Conservation (phyloP, 2,113 vertebrate species). For the Taxidea taxus region DNA sequence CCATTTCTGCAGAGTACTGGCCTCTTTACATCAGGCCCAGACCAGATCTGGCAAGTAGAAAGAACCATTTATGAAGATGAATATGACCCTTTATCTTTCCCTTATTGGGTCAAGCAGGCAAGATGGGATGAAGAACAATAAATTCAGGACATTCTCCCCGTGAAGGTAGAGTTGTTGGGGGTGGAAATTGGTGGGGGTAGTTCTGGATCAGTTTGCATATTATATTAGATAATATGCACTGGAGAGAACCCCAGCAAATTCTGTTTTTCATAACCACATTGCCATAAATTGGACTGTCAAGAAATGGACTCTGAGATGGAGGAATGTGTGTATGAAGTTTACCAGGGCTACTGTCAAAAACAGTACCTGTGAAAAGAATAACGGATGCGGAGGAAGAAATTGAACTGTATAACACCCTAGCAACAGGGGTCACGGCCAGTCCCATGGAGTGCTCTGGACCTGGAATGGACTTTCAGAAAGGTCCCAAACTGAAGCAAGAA, state of each 20-base stretch:
- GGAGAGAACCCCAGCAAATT: neutral
- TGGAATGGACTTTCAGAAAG: neutral
- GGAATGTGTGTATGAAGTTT: too few relatives aligned
- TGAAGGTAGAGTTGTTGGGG: neutral
- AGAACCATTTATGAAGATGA: neutral
- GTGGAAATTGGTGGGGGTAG: neutral
- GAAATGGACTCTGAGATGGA: neutral
- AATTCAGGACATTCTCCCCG: neutral
- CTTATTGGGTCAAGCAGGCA: neutral
- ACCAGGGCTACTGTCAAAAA: neutral
- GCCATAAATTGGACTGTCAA: neutral
- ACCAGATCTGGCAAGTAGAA: neutral
- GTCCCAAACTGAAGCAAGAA: neutral
- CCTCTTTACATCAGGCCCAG: neutral
- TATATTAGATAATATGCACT: neutral
- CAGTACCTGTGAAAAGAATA: fast-evolving
- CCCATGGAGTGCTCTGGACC: fast-evolving
- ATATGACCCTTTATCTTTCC: neutral
- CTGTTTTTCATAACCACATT: neutral
- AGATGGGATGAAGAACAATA: neutral
- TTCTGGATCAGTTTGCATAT: neutral
- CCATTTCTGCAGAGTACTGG: neutral
- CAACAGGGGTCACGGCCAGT: too few relatives aligned
- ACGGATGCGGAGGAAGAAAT: neutral
- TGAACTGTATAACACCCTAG: too few relatives aligned